These are phyloP conservation scores for Formica exsecta DNA, from an alignment of 1,140 invertebrate genomes.

Conservation along the genomic window DNA sequence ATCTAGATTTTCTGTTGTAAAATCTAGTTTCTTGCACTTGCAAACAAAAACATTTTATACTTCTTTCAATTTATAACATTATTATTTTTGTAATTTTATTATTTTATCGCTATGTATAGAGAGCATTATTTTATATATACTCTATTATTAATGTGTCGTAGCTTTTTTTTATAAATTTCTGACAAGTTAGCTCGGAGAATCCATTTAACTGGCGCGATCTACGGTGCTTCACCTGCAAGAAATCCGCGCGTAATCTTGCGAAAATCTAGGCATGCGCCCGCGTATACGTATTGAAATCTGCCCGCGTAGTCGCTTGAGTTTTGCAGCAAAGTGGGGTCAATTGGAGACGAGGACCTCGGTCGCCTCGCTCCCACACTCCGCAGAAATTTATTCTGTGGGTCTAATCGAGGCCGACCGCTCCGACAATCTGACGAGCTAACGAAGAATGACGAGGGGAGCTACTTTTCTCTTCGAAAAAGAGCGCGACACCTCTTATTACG, in stretches of 20 bases:
- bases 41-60: neutral
- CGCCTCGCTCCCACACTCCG: constrained; percentile 78
- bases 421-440: constrained; percentile 52
- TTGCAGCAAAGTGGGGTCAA: constrained; percentile 79
- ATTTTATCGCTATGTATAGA: neutral
- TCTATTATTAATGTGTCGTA: neutral
- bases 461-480: constrained; percentile 41
- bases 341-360: constrained; percentile 77
- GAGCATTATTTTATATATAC: neutral
- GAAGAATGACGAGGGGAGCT: constrained; percentile 44
- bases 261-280: constrained; percentile 75
- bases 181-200: constrained; percentile 12
- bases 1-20: neutral
- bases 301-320: constrained; percentile 71
- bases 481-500: constrained; percentile 32
- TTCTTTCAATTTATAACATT: neutral
- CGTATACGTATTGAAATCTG: constrained; percentile 72
- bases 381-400: constrained; percentile 77
- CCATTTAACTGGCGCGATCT: constrained; percentile 27
- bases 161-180: constrained; percentile 6
- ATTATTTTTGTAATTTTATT: neutral
- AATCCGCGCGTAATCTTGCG: constrained; percentile 66
- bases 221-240: constrained; percentile 50
- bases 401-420: constrained; percentile 76
- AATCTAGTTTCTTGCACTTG: neutral